phyloP scores from a whole-genome alignment of 2,797 vertebrate genomes.

The Pseudochirops cupreus region DNA sequence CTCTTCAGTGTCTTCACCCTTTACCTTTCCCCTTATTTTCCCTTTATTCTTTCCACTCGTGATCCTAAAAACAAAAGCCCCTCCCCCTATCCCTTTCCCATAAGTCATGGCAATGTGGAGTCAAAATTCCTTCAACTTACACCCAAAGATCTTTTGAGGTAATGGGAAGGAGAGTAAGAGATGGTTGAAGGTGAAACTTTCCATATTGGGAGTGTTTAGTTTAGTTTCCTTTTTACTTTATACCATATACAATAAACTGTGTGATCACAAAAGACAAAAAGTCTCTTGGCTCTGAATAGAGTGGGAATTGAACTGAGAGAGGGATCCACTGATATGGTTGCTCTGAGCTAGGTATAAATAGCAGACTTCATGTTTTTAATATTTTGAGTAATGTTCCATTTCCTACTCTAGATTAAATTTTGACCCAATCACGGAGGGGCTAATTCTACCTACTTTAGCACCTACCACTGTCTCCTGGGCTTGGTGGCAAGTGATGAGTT shows the following conservation, averaged over 20 bases:
- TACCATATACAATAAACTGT: neutral
- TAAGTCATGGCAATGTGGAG: neutral
- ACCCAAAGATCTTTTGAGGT: neutral
- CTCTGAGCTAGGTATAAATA: neutral
- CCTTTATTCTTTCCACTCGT: neutral
- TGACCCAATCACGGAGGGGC: neutral
- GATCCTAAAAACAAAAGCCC: neutral
- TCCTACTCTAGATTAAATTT: neutral
- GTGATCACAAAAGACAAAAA: neutral
- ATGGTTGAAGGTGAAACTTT: neutral
- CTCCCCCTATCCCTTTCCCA: neutral
- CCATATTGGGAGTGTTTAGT: neutral
- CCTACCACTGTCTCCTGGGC: neutral
- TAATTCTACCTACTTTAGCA: neutral
- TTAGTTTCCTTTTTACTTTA: neutral
- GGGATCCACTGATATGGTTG: neutral
- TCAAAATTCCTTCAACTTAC: neutral
- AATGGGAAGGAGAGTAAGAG: neutral
- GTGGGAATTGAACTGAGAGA: neutral
- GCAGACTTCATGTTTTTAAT: neutral
- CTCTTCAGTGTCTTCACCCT: neutral
- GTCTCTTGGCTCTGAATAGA: neutral
- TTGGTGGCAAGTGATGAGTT: neutral
- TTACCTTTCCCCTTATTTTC: neutral
- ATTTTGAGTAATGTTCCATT: neutral